These are phyloP conservation scores for Drosophila melanocephala DNA, from an alignment of 2,888 invertebrate genomes.

Conservation along the genomic window DNA sequence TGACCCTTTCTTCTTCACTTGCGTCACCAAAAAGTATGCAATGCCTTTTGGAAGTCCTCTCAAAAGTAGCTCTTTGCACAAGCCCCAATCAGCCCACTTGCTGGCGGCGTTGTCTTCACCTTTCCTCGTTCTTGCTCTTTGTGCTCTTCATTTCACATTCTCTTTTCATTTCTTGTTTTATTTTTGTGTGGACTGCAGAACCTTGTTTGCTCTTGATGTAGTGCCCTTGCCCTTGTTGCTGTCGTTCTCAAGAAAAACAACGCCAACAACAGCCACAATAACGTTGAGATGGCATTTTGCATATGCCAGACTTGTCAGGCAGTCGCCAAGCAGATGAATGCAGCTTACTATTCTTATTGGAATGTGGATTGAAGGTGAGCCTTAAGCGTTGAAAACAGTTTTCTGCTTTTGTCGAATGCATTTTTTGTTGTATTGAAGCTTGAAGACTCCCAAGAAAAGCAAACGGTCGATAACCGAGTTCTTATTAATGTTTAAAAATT, in stretches of 20 bases:
- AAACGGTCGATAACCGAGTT: not conserved
- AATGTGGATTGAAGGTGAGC: not conserved
- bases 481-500: not conserved
- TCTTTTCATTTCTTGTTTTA: conserved; percentile 12
- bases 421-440: not conserved
- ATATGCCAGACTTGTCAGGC: conserved; percentile 66
- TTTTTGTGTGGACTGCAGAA: conserved; percentile 36
- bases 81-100: conserved; percentile 54
- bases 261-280: conserved; percentile 27
- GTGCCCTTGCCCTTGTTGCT: conserved; percentile 71
- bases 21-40: conserved; percentile 41
- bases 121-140: not conserved
- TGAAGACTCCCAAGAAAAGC: too few species aligned
- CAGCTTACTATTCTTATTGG: conserved; percentile 17
- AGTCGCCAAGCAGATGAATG: conserved; percentile 35
- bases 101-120: conserved; percentile 47
- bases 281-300: conserved; percentile 62
- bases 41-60: conserved; percentile 55
- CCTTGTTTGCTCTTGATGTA: conserved; percentile 65
- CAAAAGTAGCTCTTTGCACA: conserved; percentile 53
- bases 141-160: conserved; percentile 3
- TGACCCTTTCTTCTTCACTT: too few species aligned
- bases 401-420: conserved; percentile 11
- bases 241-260: conserved; percentile 25
- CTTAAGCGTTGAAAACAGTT: not conserved